Base-by-base conservation (phyloP, 2,888 invertebrate genomes). In the Rotaria sp. region DNA sequence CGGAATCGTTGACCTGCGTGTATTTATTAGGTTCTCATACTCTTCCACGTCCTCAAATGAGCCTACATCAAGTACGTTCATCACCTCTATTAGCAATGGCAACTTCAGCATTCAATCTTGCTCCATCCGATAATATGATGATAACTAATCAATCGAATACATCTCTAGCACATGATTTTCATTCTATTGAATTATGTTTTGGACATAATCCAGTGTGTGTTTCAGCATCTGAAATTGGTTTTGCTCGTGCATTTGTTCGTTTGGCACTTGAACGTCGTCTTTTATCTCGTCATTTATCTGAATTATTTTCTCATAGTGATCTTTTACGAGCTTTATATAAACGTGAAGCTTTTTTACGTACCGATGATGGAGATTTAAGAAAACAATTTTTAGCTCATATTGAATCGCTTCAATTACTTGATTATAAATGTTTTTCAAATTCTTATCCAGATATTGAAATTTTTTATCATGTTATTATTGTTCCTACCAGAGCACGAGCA, bases 381-480 rank as follows among this genome's bases (percentile, higher is more conserved):
- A 98, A 99, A 91, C 98, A 99, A 92, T 98, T 99, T 91, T 92
- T 99, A 0, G 98, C 95, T 90, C 97, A 99, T 91, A 92, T 99
- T 88, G 93, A 99, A 85, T 97, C 98, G 1, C 92, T 99, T 85
- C 99, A 99, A 91, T 97, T 99, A 7, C 98, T 99, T 30, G 98
- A 99, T 91, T 99, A 97, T 92, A 94, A 94, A 91, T 98, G 97
- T 90, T 99, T 98, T 91, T 99, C 99, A 30, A 97, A 97, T 91
- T 96, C 96, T 84, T 99, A 97, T 92, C 95, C 92, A 13, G 92
- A 92, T 88, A 93, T 93, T 85, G 86, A 55, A 75, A 85, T 84
- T 86, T 75, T 74, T 86, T 99, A 99, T 91, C 94, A 96, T 89
- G 95, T 98, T 85, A 93, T 97, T 84, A 95, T 99, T 89, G 95